Percentiles rank a stretch among this genome's conserved stretches.
Conservation (phyloP, 2,113 vertebrate species). For the Paradisaea rubra region DNA sequence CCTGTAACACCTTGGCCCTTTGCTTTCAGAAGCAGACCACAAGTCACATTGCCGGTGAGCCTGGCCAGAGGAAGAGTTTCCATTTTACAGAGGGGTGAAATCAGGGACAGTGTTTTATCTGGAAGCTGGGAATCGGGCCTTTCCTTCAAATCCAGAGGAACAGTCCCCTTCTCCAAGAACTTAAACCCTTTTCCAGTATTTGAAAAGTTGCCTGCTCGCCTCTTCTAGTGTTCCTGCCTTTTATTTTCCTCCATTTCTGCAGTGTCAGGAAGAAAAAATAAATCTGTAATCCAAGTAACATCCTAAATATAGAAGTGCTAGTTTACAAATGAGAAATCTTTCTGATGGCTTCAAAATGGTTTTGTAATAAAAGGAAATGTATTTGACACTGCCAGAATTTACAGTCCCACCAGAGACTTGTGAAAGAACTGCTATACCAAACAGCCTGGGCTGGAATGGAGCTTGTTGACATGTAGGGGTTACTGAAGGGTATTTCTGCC, state of each 20-base stretch:
- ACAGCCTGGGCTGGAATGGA: slow-evolving; percentile 54
- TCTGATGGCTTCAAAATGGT: slow-evolving; percentile 62
- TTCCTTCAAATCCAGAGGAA: neutral
- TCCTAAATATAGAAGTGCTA: slow-evolving; percentile 72
- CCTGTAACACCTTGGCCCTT: neutral
- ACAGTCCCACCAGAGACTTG: slow-evolving; percentile 63
- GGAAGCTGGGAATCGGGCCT: neutral
- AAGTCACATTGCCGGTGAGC: neutral
- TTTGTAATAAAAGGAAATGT: slow-evolving; percentile 72
- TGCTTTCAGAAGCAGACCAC: neutral
- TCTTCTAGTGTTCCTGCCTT: neutral
- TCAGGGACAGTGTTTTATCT: neutral
- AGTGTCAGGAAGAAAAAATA: slow-evolving; percentile 55
- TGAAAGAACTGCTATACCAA: slow-evolving; percentile 68
- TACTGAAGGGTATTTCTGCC: slow-evolving; percentile 63
- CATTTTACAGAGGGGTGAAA: neutral
- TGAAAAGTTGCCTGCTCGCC: neutral
- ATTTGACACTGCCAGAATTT: slow-evolving; percentile 58
- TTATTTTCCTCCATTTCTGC: slow-evolving; percentile 45
- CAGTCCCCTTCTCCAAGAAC: neutral
- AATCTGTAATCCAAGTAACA: slow-evolving; percentile 50
- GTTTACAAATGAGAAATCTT: slow-evolving; percentile 64
- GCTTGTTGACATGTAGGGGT: slow-evolving; percentile 35
- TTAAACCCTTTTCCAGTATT: slow-evolving; percentile 6
- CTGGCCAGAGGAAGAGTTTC: neutral